Percentiles rank a stretch among this genome's conserved stretches.
Evolutionary conservation across 2,797 vertebrate species (phyloP).

Genomic region (Chlorospingus flavigularis): DNA sequence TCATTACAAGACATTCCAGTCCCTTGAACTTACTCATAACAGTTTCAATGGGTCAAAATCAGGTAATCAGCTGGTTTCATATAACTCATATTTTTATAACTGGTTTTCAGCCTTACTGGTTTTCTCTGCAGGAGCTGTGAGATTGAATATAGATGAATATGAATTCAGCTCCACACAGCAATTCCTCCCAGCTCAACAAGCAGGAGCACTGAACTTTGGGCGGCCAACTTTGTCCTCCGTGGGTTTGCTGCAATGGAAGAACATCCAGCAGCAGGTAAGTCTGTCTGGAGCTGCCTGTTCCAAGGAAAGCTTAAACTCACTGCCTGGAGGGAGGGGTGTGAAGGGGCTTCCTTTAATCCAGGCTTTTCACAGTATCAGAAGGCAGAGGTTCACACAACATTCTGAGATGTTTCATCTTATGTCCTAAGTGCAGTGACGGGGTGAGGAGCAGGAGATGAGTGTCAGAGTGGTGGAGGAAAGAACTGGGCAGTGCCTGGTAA

Average conservation of each 20-base stretch:
- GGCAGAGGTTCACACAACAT: neutral
- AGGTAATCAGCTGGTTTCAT: neutral
- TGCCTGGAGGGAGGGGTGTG: neutral
- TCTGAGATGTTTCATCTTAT: fast-evolving
- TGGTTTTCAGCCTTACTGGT: neutral
- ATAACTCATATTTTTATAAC: too few relatives aligned
- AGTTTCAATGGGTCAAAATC: neutral
- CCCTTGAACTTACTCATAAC: neutral
- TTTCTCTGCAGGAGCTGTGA: neutral
- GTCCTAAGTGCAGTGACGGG: neutral
- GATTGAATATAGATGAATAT: too few relatives aligned
- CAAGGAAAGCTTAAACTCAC: neutral
- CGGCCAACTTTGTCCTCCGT: neutral
- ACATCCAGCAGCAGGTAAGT: neutral
- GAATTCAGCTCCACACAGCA: neutral
- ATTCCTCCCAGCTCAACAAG: neutral
- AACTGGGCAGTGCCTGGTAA: neutral
- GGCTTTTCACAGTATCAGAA: neutral
- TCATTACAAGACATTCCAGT: neutral
- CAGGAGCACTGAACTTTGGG: neutral
- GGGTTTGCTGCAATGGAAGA: neutral
- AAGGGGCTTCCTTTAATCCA: neutral
- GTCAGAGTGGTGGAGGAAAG: fast-evolving
- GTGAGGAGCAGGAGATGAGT: neutral
- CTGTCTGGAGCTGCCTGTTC: neutral